phyloP scores from a whole-genome alignment of 2,888 invertebrate species.

The Stegana nigrithorax region DNA sequence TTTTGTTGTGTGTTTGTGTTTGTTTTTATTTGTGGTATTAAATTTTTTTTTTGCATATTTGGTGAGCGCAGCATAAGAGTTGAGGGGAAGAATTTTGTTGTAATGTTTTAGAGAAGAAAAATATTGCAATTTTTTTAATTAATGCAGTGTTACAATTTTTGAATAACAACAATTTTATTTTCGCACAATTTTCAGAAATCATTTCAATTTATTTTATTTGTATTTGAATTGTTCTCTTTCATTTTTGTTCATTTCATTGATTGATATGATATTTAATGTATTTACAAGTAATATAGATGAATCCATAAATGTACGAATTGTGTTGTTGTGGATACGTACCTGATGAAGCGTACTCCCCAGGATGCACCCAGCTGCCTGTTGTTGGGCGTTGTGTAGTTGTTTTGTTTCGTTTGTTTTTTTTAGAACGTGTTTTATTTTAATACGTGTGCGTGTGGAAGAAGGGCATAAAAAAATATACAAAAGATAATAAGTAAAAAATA shows the following conservation, averaged over 20 bases:
- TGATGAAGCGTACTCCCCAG: constrained; percentile 98
- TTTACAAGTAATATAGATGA: constrained; percentile 67
- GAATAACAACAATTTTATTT: constrained; percentile 44
- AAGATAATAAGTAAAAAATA: constrained; percentile 13
- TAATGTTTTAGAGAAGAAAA: constrained; percentile 33
- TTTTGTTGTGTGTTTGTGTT: constrained; percentile 23
- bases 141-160: constrained; percentile 24
- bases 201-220: constrained; percentile 28
- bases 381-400: constrained; percentile 12
- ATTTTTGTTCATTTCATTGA: constrained; percentile 25
- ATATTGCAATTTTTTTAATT: constrained; percentile 9
- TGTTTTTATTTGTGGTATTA: constrained; percentile 24
- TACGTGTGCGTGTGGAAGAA: not conserved
- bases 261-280: constrained; percentile 61
- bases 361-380: constrained; percentile 94
- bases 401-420: constrained; percentile 7
- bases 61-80: constrained; percentile 24
- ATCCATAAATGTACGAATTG: constrained; percentile 60
- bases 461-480: constrained; percentile 14
- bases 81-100: constrained; percentile 19
- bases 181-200: constrained; percentile 37
- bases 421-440: constrained; percentile 1
- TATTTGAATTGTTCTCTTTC: constrained; percentile 15
- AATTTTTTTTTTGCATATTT: constrained; percentile 12
- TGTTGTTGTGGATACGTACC: constrained; percentile 74